These are phyloP conservation scores for Porites cylindrica DNA, from an alignment of 92 coral and sea anemone genomes.

Conservation along the genomic window DNA sequence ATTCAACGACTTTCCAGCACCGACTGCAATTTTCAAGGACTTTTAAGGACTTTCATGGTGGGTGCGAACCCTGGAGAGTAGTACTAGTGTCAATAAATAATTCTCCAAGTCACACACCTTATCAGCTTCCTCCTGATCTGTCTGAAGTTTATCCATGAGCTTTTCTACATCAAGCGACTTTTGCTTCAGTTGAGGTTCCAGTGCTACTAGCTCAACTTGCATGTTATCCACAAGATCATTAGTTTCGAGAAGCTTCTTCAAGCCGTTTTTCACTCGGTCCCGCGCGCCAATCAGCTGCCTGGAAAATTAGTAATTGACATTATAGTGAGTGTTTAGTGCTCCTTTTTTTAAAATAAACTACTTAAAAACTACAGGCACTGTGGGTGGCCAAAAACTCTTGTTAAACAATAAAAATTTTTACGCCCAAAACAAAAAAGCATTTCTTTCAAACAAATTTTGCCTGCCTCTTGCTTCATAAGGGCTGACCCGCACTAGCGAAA, in stretches of 20 bases:
- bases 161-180: slow-evolving; percentile 97
- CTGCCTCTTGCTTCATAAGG: too few species aligned
- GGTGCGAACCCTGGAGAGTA: too few species aligned
- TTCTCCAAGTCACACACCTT: slow-evolving; percentile 67
- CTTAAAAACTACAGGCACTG: too few species aligned
- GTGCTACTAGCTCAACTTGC: slow-evolving; percentile 96
- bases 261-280: slow-evolving; percentile 97
- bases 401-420: too few species aligned
- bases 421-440: too few species aligned
- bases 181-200: slow-evolving; percentile 95
- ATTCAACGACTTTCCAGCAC: too few species aligned
- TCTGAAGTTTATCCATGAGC: slow-evolving; percentile 97
- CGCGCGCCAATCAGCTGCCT: slow-evolving; percentile 98
- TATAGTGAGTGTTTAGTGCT: background rate
- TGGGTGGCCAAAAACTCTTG: too few species aligned
- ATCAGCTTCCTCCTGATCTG: slow-evolving; percentile 98
- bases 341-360: too few species aligned
- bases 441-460: too few species aligned
- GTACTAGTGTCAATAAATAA: background rate
- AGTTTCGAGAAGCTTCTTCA: slow-evolving; percentile 94
- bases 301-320: slow-evolving; percentile 11
- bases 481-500: too few species aligned
- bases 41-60: too few species aligned
- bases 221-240: slow-evolving; percentile 96
- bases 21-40: too few species aligned